Evolutionary conservation across 1,140 invertebrate species (phyloP).

Genomic region (Anoplolepis gracilipes): DNA sequence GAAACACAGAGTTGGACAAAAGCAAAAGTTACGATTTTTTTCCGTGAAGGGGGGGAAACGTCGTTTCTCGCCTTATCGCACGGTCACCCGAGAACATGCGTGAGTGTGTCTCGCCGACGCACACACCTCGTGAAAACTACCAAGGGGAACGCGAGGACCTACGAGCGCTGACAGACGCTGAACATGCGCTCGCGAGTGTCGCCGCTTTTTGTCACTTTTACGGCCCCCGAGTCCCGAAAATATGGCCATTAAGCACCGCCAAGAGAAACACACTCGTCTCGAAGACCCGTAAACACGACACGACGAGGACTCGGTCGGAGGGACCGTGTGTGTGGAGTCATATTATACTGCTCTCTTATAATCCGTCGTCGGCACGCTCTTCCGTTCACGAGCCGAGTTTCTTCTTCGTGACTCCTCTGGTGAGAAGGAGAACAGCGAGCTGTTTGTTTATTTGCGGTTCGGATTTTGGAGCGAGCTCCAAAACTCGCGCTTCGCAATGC

Average conservation of each 20-base stretch:
- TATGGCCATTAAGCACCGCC: constrained; percentile 74
- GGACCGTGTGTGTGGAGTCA: constrained; percentile 40
- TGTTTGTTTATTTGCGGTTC: constrained; percentile 55
- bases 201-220: constrained; percentile 77
- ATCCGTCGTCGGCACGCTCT: constrained; percentile 50
- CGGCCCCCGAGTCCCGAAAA: constrained; percentile 70
- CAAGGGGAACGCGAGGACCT: constrained; percentile 45
- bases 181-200: constrained; percentile 75
- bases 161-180: constrained; percentile 75
- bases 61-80: constrained; percentile 65
- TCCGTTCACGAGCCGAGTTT: constrained; percentile 24
- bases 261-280: constrained; percentile 71
- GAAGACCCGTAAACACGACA: constrained; percentile 70
- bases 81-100: constrained; percentile 54
- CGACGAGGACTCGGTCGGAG: constrained; percentile 28
- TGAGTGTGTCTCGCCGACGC: constrained; percentile 16
- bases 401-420: constrained; percentile 4
- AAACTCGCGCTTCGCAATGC: neutral
- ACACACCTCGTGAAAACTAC: constrained; percentile 60
- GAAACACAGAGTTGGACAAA: neutral
- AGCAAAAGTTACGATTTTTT: neutral
- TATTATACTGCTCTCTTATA: constrained; percentile 71
- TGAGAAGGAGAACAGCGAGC: constrained; percentile 34
- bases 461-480: constrained; percentile 21
- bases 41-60: constrained; percentile 35